Base-by-base conservation (phyloP, 2,888 invertebrate species). In the Xanthorhoe designata region DNA sequence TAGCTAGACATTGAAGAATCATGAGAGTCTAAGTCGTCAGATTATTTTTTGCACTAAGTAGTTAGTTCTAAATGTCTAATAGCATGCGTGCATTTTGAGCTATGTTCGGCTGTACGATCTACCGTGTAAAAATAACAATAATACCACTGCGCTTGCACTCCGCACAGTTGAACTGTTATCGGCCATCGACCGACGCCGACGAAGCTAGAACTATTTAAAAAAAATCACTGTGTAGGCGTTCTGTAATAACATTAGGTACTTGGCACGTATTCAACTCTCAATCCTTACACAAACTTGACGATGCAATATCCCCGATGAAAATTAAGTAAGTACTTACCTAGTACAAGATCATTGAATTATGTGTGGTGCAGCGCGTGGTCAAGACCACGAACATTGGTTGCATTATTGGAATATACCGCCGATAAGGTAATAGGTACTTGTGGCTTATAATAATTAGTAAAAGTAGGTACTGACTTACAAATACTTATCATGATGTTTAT, bases 221-320 rank as follows among this genome's bases (percentile, higher is more conserved):
- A 84, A 47, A 47, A 7, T 79, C 70, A 75, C 70, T 61, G 59
- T 70, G 65, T 69, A 70, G 64, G 67, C 64, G 66, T 61, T 70
- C 61, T 69, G 68, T 76, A 78, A 78, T 80, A 83, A 81, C 75
- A 78, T 77, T 78, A 42, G 38, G 38, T 42, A 42, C 13, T 42
- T 13, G 38, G 88, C 89, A 86, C 79, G 74, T 72, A 79, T 76
- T 88, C 89, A 87, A 86, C 78, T 76, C 78, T 79, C 74, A 74
- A 80, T 81, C 82, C 73, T 74, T 74, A 73, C 67, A 75, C 74
- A 76, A 76, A 74, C 69, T 75, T 68, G 66, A 73, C 75, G 70
- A 75, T 79, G 79, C 80, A 79, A 80, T 78, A 78, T 80, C 79
- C 78, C 72, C 78, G 74, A 81, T 78, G 78, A 80, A 82, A 82